Evolutionary conservation across 2,113 vertebrate species (phyloP).

Genomic region (Castor canadensis): DNA sequence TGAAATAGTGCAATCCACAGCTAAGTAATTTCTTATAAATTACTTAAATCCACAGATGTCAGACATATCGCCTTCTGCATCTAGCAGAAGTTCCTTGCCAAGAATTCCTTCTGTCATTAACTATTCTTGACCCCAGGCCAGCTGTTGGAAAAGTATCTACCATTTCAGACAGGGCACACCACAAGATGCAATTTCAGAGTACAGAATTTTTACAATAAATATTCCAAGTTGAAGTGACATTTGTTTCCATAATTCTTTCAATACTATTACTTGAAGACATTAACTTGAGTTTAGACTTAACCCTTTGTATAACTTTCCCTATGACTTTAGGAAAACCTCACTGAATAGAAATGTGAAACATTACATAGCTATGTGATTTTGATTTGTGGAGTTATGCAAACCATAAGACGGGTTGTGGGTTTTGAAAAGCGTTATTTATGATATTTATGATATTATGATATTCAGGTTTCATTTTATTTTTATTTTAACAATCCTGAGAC

Average conservation of each 20-base stretch:
- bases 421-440: background rate
- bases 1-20: slow-evolving; percentile 72
- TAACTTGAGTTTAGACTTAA: background rate
- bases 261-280: background rate
- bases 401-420: background rate
- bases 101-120: slow-evolving; percentile 71
- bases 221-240: background rate
- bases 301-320: background rate
- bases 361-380: background rate
- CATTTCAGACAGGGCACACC: slow-evolving; percentile 42
- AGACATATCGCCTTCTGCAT: slow-evolving; percentile 55
- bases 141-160: slow-evolving; percentile 33
- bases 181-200: background rate
- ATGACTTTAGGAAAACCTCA: background rate
- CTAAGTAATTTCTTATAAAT: slow-evolving; percentile 87
- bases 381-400: background rate
- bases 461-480: background rate
- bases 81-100: slow-evolving; percentile 71
- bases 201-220: background rate
- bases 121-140: slow-evolving; percentile 57
- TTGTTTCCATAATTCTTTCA: background rate
- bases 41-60: slow-evolving; percentile 77
- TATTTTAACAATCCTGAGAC: background rate
- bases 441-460: background rate
- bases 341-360: background rate